Percentiles rank a stretch among this genome's conserved stretches.
phyloP scores from a whole-genome alignment of 2,113 vertebrate genomes.

The Pithys albifrons region DNA sequence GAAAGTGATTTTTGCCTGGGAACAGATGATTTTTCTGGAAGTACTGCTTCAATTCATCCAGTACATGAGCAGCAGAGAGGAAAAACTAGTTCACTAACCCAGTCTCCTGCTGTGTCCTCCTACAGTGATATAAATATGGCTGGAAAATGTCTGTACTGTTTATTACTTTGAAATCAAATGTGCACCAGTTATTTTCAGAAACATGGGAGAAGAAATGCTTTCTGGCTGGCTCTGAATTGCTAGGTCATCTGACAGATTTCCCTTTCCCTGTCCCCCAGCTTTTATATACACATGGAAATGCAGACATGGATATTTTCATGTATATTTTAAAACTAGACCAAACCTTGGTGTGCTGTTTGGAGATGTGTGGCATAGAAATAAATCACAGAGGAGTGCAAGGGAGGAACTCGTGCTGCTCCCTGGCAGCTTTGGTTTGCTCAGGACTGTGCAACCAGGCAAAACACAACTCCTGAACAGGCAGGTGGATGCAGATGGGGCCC shows the following conservation, averaged over 20 bases:
- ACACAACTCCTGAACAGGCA: not conserved
- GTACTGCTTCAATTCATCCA: not conserved
- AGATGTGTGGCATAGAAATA: not conserved
- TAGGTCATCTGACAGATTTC: constrained; percentile 3
- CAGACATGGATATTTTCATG: not conserved
- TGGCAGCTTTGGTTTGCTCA: not conserved
- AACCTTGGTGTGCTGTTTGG: not conserved
- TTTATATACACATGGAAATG: constrained; percentile 11
- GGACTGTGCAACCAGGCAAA: not conserved
- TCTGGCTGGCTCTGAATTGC: constrained; percentile 23
- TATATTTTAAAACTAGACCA: not conserved
- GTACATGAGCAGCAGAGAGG: not conserved
- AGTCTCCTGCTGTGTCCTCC: not conserved
- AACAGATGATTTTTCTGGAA: not conserved
- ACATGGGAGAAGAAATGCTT: not conserved
- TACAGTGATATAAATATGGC: constrained; percentile 30
- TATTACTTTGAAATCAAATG: constrained; percentile 44
- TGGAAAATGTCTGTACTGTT: constrained; percentile 56
- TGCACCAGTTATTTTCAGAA: constrained; percentile 37
- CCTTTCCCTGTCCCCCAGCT: constrained; percentile 11
- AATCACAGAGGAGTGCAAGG: not conserved
- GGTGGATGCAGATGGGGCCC: not conserved
- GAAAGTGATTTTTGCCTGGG: not conserved
- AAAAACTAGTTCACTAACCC: not conserved
- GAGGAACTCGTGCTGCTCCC: not conserved